Evolutionary conservation across 2,797 vertebrate species (phyloP), one percentile per base, ranked within the genome.

Genomic region (Scarus forsteni): DNA sequence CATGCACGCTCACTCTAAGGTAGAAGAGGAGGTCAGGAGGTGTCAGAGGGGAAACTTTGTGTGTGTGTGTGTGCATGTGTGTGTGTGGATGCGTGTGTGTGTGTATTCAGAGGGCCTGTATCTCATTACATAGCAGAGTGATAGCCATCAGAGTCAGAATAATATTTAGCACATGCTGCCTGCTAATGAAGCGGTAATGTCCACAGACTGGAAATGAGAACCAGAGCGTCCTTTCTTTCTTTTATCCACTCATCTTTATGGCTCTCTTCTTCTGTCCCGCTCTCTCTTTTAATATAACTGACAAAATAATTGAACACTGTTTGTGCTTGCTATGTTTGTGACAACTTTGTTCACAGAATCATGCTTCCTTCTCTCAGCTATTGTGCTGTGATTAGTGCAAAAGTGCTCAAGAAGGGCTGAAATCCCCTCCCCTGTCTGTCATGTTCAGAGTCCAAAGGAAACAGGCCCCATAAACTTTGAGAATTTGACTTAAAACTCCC

Each of bases 91-190:
- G 45, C 8, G 4, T 12, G 13, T 52, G 27, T 36, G 75, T 79
- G 83, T 84, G 81, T 84, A 78, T 85, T 86, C 77, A 82, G 36
- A 76, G 60, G 60, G 83, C 70, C 84, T 90, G 85, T 85, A 95
- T 97, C 95, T 92, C 93, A 94, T 97, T 97, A 96, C 96, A 95
- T 90, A 94, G 94, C 88, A 91, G 94, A 67, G 94, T 89, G 96
- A 98, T 98, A 96, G 95, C 92, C 94, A 97, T 97, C 96, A 93
- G 92, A 94, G 93, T 94, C 95, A 94, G 95, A 97, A 96, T 97
- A 98, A 98, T 96, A 96, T 97, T 97, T 96, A 97, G 95, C 96
- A 96, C 96, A 96, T 96, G 96, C 95, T 94, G 95, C 94, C 95
- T 96, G 96, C 97, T 98, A 97, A 98, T 98, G 97, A 98, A 94